phyloP scores from a whole-genome alignment of 2,888 invertebrate species.

The Timema podura region DNA sequence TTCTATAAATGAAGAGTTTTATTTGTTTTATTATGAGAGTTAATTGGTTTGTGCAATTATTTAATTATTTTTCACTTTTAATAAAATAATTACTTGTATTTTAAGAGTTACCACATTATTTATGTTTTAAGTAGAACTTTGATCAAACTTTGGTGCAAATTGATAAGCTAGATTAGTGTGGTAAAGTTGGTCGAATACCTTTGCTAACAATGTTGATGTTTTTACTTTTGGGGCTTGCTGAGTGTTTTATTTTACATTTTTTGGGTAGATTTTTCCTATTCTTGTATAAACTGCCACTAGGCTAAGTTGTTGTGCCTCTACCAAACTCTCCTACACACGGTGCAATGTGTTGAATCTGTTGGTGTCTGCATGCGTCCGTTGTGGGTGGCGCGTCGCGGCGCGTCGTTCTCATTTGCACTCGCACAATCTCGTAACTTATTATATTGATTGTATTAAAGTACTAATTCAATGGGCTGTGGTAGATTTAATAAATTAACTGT shows the following conservation, averaged over 20 bases:
- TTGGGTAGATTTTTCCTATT: conserved; percentile 26
- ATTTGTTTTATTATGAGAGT: conserved; percentile 14
- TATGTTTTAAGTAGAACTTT: conserved; percentile 1
- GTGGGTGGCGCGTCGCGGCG: conserved; percentile 22
- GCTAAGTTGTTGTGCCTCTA: conserved; percentile 30
- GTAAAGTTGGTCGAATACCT: too few relatives aligned
- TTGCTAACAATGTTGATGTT: conserved; percentile 14
- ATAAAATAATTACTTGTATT: conserved; percentile 6
- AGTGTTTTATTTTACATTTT: conserved; percentile 15
- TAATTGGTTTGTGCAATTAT: conserved; percentile 16
- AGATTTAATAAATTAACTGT: conserved; percentile 37
- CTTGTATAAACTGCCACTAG: conserved; percentile 29
- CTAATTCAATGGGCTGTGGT: conserved; percentile 39
- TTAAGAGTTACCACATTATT: conserved; percentile 20
- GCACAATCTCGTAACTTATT: conserved; percentile 34
- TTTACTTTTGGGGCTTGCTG: conserved; percentile 25
- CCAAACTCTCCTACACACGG: conserved; percentile 26
- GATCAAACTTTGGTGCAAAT: neutral
- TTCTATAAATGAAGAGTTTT: conserved; percentile 7
- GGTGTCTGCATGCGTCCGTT: conserved; percentile 26
- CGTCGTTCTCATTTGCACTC: conserved; percentile 33
- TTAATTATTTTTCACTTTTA: neutral
- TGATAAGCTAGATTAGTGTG: too few relatives aligned
- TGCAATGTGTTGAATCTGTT: conserved; percentile 27
- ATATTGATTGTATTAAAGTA: conserved; percentile 32